A percentile compares a stretch with the other conserved stretches of the same genome.
Evolutionary conservation across 2,113 vertebrate genomes (phyloP).

Genomic region (Salvator merianae): DNA sequence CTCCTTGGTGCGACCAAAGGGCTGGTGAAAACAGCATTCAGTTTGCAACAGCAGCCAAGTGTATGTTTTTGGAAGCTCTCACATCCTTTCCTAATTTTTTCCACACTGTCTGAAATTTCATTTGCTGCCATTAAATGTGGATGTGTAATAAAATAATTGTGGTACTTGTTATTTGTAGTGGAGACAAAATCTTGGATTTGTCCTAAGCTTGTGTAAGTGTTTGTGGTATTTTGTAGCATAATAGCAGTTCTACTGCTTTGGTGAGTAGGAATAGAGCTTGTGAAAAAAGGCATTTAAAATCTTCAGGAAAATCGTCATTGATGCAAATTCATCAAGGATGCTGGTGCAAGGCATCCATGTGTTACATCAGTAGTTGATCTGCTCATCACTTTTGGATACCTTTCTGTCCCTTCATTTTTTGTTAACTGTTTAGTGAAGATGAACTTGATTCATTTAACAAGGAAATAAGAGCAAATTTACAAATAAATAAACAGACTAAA

Average conservation of each 20-base stretch:
- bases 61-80: background rate
- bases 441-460: background rate
- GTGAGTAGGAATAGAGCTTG: background rate
- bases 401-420: background rate
- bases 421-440: background rate
- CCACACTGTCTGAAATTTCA: background rate
- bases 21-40: background rate
- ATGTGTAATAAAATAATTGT: background rate
- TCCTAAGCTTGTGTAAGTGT: background rate
- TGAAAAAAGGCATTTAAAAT: background rate
- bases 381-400: background rate
- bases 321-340: background rate
- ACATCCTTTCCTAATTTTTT: background rate
- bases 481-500: background rate
- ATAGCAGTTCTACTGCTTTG: background rate
- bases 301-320: background rate
- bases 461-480: background rate
- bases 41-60: background rate
- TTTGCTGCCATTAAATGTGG: background rate
- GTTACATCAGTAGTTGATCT: background rate
- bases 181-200: background rate
- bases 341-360: background rate
- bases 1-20: background rate
- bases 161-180: background rate
- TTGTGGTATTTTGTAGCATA: background rate